Conservation (phyloP, 2,888 invertebrate species). For the Neelides folsomi region DNA sequence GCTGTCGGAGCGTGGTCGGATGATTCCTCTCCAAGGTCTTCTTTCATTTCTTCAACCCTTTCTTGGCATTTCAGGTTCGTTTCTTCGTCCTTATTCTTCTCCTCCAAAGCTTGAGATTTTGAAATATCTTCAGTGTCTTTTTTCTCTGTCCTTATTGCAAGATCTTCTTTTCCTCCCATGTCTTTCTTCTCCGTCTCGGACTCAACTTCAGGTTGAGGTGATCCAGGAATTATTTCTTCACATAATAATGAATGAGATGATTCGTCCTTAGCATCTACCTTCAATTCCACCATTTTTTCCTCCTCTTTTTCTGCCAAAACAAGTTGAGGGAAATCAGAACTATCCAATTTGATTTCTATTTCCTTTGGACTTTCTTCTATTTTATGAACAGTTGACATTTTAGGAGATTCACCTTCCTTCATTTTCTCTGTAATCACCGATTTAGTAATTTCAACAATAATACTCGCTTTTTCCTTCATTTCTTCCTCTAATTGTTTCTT, state of each 20-base stretch:
- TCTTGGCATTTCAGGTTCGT: background rate
- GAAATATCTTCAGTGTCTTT: conserved; percentile 40
- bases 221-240: conserved; percentile 81
- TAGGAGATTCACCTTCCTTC: too few relatives aligned
- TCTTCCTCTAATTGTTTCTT: background rate
- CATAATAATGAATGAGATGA: conserved; percentile 52
- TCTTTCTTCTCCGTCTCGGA: conserved; percentile 4
- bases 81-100: too few relatives aligned
- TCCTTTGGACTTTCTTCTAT: too few relatives aligned
- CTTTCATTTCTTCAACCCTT: background rate
- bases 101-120: too few relatives aligned
- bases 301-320: background rate
- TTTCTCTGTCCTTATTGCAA: conserved; percentile 31
- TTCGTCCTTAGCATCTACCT: conserved; percentile 17
- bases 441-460: too few relatives aligned
- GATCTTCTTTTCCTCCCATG: background rate
- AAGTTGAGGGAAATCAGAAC: background rate
- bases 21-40: background rate
- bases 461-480: too few relatives aligned
- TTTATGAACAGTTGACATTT: too few relatives aligned
- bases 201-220: conserved; percentile 43
- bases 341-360: too few relatives aligned
- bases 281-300: background rate
- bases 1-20: too few relatives aligned
- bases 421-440: too few relatives aligned